Conservation (phyloP, 2,888 invertebrate genomes). For the Escarpia spicata region DNA sequence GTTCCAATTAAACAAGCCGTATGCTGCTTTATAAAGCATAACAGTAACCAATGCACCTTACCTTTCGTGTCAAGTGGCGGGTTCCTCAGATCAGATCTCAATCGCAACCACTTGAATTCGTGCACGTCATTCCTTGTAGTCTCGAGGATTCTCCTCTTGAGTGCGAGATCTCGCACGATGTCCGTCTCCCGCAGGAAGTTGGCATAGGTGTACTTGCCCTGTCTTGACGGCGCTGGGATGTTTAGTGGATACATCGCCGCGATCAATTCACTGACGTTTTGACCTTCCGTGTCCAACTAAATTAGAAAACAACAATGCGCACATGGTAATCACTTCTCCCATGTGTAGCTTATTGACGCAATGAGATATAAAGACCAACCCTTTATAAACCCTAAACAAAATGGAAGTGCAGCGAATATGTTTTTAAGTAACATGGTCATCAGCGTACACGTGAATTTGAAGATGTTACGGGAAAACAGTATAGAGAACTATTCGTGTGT, state of each 20-base stretch:
- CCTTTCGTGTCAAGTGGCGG: slow-evolving; percentile 62
- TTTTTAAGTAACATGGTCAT: background rate
- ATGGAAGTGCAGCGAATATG: background rate
- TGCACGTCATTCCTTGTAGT: slow-evolving; percentile 53
- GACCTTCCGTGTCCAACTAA: slow-evolving; percentile 47
- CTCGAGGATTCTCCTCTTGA: slow-evolving; percentile 51
- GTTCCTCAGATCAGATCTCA: slow-evolving; percentile 57
- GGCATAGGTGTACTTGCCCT: slow-evolving; percentile 57
- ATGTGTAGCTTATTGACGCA: background rate
- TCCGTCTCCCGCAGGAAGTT: slow-evolving; percentile 59
- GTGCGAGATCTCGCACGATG: slow-evolving; percentile 56
- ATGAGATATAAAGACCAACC: background rate
- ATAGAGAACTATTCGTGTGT: background rate
- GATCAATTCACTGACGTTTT: slow-evolving; percentile 58
- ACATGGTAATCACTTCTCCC: background rate
- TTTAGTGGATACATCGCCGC: slow-evolving; percentile 63
- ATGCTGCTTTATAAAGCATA: no score
- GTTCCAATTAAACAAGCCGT: no score
- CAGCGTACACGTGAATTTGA: background rate
- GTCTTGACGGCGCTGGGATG: slow-evolving; percentile 59
- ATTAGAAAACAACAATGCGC: slow-evolving; percentile 28
- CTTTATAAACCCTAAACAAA: background rate
- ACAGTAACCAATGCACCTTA: slow-evolving; percentile 34
- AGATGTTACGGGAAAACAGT: background rate
- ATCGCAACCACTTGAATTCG: slow-evolving; percentile 53